Base-by-base conservation (phyloP, 2,797 vertebrate genomes). In the Typhlichthys eigenmanni region DNA sequence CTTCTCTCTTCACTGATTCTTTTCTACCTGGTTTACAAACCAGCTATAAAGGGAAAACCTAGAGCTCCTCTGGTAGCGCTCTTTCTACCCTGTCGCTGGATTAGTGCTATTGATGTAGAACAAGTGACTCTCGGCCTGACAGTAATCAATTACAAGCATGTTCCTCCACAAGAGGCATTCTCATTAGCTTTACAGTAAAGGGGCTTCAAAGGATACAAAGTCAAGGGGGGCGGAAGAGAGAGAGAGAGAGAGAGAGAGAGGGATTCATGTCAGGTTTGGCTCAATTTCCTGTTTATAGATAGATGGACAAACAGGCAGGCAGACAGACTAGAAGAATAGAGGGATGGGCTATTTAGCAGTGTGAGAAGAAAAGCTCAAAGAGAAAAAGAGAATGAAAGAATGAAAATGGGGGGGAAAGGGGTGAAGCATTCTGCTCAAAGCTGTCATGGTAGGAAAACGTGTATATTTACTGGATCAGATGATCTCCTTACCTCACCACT, bases 251-350 rank as follows among this genome's bases (percentile, higher is more conserved):
- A 19, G n/a, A 57, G 10, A 57, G n/a, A 51, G 29, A 68, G 11
- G 53, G 54, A 73, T 82, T 87, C 79, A 85, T 88, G 78, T 74
- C 70, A 85, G 73, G 78, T 75, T 83, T 83, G 83, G 82, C 85
- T 83, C 64, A 60, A 71, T 81, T 81, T 69, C 74, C 66, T 64
- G 13, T 14, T 72, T 59, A 67, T 74, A 69, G 56, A 84, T 84
- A 78, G 83, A 78, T 85, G 83, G 77, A 75, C 86, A 81, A 74
- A 75, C 67, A 66, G 73, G 74, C 43, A 54, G 57, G 50, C 60
- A 57, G 60, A 32, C 54, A 60, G 13, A 64, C 50, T 64, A 75
- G 77, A 81, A 68, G 76, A 68, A 73, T 54, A 16, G 64, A 63
- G 64, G 67, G 69, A 76, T 71, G 72, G 68, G 83, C 67, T 82